Percentiles rank a stretch among this genome's conserved stretches.
Evolutionary conservation across 2,797 vertebrate species (phyloP).

Genomic region (Taeniopygia guttata): DNA sequence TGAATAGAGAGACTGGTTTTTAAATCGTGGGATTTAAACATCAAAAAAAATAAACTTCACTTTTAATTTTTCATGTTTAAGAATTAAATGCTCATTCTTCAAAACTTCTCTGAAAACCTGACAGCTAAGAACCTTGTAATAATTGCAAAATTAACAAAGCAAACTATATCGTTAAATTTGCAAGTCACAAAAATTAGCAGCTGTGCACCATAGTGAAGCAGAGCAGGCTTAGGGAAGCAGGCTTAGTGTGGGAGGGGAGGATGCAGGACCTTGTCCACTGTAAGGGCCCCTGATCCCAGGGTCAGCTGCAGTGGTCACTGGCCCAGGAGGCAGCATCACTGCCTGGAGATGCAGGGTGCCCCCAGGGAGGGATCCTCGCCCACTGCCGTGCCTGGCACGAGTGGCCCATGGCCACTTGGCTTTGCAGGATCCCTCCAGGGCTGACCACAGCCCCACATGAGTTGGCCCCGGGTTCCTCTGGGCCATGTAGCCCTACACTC

Average conservation of each 20-base stretch:
- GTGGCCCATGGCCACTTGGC: rapidly evolving
- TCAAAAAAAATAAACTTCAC: background rate
- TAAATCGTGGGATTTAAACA: background rate
- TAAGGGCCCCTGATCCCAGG: background rate
- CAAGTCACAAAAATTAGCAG: background rate
- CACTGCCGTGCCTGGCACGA: rapidly evolving
- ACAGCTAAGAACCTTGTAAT: background rate
- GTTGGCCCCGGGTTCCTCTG: background rate
- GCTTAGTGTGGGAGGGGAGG: background rate
- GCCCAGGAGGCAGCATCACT: background rate
- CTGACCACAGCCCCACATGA: rapidly evolving
- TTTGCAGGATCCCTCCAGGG: background rate
- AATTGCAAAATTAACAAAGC: background rate
- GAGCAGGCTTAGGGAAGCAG: background rate
- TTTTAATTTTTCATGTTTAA: background rate
- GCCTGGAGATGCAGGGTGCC: rapidly evolving
- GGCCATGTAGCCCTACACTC: background rate
- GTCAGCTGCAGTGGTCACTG: background rate
- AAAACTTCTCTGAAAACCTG: background rate
- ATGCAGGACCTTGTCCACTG: background rate
- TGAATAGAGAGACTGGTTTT: background rate
- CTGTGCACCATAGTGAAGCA: background rate
- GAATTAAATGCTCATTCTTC: background rate
- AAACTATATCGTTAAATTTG: background rate
- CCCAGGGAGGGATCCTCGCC: background rate